Conservation (phyloP, 1,140 invertebrate species). For the Drosophila watanabei region DNA sequence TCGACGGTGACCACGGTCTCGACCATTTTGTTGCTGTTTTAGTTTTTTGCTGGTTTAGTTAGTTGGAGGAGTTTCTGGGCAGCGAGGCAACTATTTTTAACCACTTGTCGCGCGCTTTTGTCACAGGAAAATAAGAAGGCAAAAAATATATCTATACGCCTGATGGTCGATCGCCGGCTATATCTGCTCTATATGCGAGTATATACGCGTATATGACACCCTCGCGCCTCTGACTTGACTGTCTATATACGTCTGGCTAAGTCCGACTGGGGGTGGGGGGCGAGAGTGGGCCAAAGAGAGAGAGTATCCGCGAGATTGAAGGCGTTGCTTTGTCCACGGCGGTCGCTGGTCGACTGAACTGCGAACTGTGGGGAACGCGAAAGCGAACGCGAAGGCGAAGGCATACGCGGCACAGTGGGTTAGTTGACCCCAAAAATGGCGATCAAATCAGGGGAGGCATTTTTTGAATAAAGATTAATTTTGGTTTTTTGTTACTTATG, state of each 20-base stretch:
- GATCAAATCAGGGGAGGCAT: background rate
- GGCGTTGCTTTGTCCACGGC: constrained; percentile 60
- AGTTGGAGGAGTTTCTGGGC: constrained; percentile 29
- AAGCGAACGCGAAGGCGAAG: constrained; percentile 5
- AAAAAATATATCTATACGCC: constrained; percentile 60
- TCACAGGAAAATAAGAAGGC: constrained; percentile 72
- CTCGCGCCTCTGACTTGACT: constrained; percentile 50
- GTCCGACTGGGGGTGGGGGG: constrained; percentile 8
- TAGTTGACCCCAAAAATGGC: background rate
- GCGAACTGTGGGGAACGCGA: constrained; percentile 23
- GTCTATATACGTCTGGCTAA: constrained; percentile 4
- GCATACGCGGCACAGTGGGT: constrained; percentile 5
- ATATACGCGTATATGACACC: constrained; percentile 44
- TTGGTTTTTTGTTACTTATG: no score
- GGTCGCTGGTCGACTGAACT: constrained; percentile 55
- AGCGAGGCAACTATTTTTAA: constrained; percentile 64
- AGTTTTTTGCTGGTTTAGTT: background rate
- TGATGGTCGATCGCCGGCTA: constrained; percentile 29
- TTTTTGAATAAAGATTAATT: no score
- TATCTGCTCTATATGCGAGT: constrained; percentile 33
- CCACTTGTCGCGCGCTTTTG: constrained; percentile 59
- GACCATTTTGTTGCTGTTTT: constrained; percentile 87
- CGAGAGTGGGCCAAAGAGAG: constrained; percentile 14
- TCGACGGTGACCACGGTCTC: constrained; percentile 89
- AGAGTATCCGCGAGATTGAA: constrained; percentile 18